Evolutionary conservation across 2,888 invertebrate genomes (phyloP).

Genomic region (Coenonympha arcania): DNA sequence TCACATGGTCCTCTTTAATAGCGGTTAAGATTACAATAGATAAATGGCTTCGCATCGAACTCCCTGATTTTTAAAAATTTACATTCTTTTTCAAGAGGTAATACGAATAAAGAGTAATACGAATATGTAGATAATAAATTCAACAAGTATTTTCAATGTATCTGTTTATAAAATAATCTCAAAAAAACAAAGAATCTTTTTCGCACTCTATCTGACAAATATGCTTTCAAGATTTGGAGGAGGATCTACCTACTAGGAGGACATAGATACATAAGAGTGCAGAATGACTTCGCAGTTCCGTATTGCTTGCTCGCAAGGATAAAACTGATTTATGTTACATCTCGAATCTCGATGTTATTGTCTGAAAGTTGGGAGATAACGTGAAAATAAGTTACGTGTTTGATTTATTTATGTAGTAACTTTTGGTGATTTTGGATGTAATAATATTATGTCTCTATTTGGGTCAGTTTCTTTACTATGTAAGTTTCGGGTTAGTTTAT

Average conservation of each 20-base stretch:
- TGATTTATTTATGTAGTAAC: not conserved
- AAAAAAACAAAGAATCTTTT: too few species aligned
- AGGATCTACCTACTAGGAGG: not conserved
- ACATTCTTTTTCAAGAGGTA: too few species aligned
- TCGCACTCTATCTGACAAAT: too few species aligned
- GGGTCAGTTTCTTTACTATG: not conserved
- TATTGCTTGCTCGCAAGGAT: constrained; percentile 10
- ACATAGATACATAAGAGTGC: constrained; percentile 15
- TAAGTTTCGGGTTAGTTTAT: not conserved
- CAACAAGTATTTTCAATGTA: too few species aligned
- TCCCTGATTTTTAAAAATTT: too few species aligned
- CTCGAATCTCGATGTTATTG: constrained; percentile 17
- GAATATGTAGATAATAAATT: too few species aligned
- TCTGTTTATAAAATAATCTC: too few species aligned
- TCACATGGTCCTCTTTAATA: too few species aligned
- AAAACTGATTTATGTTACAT: constrained; percentile 20
- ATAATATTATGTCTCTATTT: not conserved
- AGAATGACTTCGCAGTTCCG: constrained; percentile 13
- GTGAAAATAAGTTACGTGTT: not conserved
- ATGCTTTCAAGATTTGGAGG: not conserved
- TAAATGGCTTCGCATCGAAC: too few species aligned
- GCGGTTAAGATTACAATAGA: too few species aligned
- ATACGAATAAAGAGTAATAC: too few species aligned
- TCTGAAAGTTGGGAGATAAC: constrained; percentile 8
- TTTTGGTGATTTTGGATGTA: not conserved